Evolutionary conservation across 1,140 invertebrate genomes (phyloP).

Genomic region (Bombus huntii): DNA sequence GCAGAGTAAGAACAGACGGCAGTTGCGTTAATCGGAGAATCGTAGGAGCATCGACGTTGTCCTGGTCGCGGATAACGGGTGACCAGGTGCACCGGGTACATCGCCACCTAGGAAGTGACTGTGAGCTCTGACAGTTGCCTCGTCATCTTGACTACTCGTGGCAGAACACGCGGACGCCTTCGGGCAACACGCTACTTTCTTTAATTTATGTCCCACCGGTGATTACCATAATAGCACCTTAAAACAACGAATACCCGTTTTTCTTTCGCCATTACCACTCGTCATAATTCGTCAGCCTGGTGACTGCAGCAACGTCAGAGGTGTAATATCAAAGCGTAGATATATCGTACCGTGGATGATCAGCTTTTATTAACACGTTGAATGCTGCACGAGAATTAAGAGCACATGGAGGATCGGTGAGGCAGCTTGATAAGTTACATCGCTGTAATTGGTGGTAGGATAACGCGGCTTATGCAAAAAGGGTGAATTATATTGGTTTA

Average conservation of each 20-base stretch:
- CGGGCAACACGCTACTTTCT: constrained; percentile 61
- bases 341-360: background rate
- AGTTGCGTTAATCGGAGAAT: constrained; percentile 73
- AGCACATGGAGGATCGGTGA: too few relatives aligned
- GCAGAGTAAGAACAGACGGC: background rate
- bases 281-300: background rate
- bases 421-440: too few relatives aligned
- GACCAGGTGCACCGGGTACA: constrained; percentile 72
- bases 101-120: constrained; percentile 74
- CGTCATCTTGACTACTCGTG: constrained; percentile 70
- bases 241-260: constrained; percentile 18
- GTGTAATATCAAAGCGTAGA: constrained; percentile 1
- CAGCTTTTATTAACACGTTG: background rate
- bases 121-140: constrained; percentile 75
- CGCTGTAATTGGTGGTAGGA: too few relatives aligned
- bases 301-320: background rate
- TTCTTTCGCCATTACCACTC: constrained; percentile 4
- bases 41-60: constrained; percentile 70
- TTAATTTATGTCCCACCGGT: constrained; percentile 43
- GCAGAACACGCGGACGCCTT: constrained; percentile 28
- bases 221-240: constrained; percentile 50
- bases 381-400: background rate
- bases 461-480: too few relatives aligned
- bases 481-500: too few relatives aligned
- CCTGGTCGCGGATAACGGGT: constrained; percentile 73